These are phyloP conservation scores for Puffinus mauretanicus DNA, from an alignment of 2,113 vertebrate species.

Conservation along the genomic window DNA sequence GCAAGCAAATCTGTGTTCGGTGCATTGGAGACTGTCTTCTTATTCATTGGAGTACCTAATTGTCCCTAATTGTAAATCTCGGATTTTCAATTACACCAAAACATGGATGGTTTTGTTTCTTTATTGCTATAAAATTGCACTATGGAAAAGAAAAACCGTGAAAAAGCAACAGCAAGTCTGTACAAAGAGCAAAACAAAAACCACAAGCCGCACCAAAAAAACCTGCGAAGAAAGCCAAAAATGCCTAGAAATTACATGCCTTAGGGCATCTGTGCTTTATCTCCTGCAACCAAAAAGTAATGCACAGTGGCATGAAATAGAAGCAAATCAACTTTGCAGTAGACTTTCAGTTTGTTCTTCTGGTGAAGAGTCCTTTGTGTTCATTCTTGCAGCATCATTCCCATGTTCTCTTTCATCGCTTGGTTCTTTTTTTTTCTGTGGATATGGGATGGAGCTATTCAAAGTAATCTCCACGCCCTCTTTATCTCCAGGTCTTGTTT, in stretches of 20 bases:
- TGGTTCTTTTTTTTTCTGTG: not conserved
- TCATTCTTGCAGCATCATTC: slow-evolving; percentile 61
- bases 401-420: slow-evolving; percentile 58
- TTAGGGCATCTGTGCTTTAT: not conserved
- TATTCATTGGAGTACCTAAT: not conserved
- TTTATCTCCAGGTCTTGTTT: not conserved
- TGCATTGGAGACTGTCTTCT: not conserved
- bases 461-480: not conserved
- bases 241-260: not conserved
- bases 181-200: slow-evolving; percentile 32
- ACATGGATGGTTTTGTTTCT: not conserved
- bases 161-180: slow-evolving; percentile 66
- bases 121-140: not conserved
- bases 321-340: slow-evolving; percentile 37
- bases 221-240: not conserved
- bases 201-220: not conserved
- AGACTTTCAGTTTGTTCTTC: slow-evolving; percentile 85
- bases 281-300: slow-evolving; percentile 39
- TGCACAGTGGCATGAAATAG: not conserved
- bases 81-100: not conserved
- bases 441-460: not conserved
- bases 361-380: slow-evolving; percentile 82
- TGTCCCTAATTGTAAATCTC: not conserved
- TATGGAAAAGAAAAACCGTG: not conserved
- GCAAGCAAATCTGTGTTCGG: not conserved